phyloP scores from a whole-genome alignment of 2,113 vertebrate genomes.

The Typhlomys cinereus region DNA sequence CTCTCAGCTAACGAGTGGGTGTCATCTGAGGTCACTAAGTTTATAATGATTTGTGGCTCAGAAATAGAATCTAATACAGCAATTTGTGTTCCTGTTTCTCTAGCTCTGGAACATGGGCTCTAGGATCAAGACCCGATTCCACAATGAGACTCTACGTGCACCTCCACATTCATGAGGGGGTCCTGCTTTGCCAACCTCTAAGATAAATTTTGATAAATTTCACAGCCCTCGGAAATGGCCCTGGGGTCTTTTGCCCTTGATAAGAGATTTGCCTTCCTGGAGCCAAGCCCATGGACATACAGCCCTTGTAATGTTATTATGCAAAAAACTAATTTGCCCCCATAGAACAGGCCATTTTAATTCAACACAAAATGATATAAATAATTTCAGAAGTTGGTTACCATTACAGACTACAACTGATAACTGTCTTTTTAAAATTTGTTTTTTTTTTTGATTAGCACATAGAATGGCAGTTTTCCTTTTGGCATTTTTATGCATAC shows the following conservation, averaged over 20 bases:
- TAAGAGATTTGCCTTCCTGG: neutral
- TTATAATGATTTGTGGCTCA: neutral
- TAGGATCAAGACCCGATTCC: neutral
- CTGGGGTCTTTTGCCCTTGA: neutral
- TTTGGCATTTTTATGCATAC: neutral
- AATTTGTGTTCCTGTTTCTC: neutral
- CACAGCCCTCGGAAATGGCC: neutral
- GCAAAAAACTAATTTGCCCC: neutral
- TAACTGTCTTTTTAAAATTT: constrained; percentile 25
- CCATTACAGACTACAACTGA: neutral
- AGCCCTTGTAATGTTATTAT: constrained; percentile 16
- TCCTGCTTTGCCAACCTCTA: too few species aligned
- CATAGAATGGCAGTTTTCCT: neutral
- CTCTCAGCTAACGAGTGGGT: neutral
- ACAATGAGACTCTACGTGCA: neutral
- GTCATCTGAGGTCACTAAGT: neutral
- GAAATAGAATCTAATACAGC: neutral
- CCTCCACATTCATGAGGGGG: neutral
- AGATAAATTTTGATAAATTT: neutral
- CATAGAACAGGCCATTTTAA: neutral
- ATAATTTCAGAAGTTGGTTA: constrained; percentile 3
- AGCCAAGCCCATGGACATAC: neutral
- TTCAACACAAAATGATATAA: constrained; percentile 19
- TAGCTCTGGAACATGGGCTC: neutral
- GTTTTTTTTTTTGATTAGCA: neutral